These are phyloP conservation scores for Oreotrochilus melanogaster DNA, from an alignment of 2,113 vertebrate genomes.

Conservation along the genomic window DNA sequence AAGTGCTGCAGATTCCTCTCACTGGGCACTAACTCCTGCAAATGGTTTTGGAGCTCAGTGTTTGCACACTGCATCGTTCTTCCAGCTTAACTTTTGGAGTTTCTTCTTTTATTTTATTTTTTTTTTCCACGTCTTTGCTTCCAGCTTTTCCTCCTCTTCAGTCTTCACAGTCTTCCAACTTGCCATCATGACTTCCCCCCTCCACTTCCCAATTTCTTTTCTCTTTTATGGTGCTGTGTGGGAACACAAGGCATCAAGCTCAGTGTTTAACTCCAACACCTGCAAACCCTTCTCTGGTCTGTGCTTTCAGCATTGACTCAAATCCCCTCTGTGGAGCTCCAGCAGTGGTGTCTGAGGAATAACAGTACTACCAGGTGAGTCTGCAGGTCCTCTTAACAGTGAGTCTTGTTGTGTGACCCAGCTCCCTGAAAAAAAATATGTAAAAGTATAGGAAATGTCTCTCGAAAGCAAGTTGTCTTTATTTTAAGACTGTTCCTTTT, in stretches of 20 bases:
- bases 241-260: not conserved
- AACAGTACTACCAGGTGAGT: not conserved
- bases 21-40: not conserved
- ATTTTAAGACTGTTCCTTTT: not conserved
- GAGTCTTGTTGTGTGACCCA: not conserved
- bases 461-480: not conserved
- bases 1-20: not conserved
- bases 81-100: not conserved
- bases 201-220: not conserved
- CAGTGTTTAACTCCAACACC: not conserved
- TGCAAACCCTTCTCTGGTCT: not conserved
- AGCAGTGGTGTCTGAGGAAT: accelerated
- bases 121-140: not conserved
- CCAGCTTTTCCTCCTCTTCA: not conserved
- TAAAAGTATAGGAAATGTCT: not conserved
- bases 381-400: not conserved
- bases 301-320: not conserved
- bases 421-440: not conserved
- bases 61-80: not conserved
- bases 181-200: too few relatives aligned
- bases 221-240: not conserved
- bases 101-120: not conserved
- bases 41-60: not conserved
- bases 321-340: not conserved
- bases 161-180: not conserved